These are phyloP conservation scores for Rafetus swinhoei DNA, from an alignment of 2,113 vertebrate genomes.

Conservation along the genomic window DNA sequence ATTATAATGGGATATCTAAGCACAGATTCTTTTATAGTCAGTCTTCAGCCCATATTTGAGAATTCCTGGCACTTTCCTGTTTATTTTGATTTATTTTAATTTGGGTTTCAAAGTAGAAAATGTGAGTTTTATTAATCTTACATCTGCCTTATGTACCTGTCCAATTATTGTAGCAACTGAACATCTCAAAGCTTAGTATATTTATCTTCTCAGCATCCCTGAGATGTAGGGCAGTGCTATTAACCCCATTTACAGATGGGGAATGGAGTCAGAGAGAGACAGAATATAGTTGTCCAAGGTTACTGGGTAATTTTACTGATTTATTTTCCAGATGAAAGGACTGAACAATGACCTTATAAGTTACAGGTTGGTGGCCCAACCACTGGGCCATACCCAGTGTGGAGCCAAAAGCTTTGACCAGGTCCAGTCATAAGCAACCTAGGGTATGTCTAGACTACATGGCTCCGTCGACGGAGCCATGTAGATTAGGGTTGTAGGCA, in stretches of 20 bases:
- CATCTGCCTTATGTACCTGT: not conserved
- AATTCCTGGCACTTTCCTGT: fast-evolving
- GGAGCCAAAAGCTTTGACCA: not conserved
- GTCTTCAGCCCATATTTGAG: not conserved
- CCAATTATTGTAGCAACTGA: not conserved
- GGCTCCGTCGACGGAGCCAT: no score
- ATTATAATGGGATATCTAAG: not conserved
- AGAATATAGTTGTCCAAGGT: not conserved
- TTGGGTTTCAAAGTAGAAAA: not conserved
- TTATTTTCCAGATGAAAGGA: not conserved
- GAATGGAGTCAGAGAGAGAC: not conserved
- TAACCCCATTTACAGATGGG: not conserved
- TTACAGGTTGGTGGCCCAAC: not conserved
- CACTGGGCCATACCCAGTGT: not conserved
- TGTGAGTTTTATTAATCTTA: not conserved
- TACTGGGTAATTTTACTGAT: not conserved
- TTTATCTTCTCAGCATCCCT: not conserved
- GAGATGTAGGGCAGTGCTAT: not conserved
- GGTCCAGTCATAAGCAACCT: not conserved
- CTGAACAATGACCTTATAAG: not conserved
- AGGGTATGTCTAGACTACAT: no score
- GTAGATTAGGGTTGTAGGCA: no score
- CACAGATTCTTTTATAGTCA: not conserved
- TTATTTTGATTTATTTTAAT: not conserved
- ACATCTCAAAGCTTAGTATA: not conserved